Percentiles rank a stretch among this genome's conserved stretches.
phyloP scores from a whole-genome alignment of 2,888 invertebrate genomes.

The Tenthredo amoena region DNA sequence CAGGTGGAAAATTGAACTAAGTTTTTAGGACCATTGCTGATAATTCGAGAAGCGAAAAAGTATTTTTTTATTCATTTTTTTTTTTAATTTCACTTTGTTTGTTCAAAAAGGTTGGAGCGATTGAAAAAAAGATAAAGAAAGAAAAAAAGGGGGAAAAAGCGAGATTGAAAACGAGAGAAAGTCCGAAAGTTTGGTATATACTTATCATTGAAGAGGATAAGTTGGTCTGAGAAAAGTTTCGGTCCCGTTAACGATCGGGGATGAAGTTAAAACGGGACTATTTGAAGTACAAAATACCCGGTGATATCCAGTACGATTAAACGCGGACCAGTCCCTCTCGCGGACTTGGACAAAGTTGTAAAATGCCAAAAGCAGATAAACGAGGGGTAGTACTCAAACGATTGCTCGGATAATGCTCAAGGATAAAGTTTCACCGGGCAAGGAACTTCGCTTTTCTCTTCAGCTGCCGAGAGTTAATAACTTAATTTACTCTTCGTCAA shows the following conservation, averaged over 20 bases:
- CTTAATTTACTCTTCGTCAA: conserved; percentile 41
- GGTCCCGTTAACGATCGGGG: conserved; percentile 11
- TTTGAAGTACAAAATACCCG: conserved; percentile 31
- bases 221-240: background rate
- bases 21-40: too few species aligned
- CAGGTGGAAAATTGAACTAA: too few species aligned
- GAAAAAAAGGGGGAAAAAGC: background rate
- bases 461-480: conserved; percentile 43
- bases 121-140: background rate
- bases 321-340: background rate
- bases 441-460: conserved; percentile 27
- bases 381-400: conserved; percentile 34
- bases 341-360: conserved; percentile 46
- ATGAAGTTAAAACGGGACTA: conserved; percentile 44
- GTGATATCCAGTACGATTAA: background rate
- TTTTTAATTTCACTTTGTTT: too few species aligned
- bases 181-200: background rate
- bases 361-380: conserved; percentile 50
- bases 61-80: too few species aligned
- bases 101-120: background rate
- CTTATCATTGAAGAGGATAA: conserved; percentile 8
- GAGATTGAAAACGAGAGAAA: background rate
- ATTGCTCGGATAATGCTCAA: conserved; percentile 43
- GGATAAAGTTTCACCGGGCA: conserved; percentile 26
- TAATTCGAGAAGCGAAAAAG: too few species aligned